A percentile compares a stretch with the other conserved stretches of the same genome.
Evolutionary conservation across 2,113 vertebrate genomes (phyloP).

Genomic region (Casuarius casuarius): DNA sequence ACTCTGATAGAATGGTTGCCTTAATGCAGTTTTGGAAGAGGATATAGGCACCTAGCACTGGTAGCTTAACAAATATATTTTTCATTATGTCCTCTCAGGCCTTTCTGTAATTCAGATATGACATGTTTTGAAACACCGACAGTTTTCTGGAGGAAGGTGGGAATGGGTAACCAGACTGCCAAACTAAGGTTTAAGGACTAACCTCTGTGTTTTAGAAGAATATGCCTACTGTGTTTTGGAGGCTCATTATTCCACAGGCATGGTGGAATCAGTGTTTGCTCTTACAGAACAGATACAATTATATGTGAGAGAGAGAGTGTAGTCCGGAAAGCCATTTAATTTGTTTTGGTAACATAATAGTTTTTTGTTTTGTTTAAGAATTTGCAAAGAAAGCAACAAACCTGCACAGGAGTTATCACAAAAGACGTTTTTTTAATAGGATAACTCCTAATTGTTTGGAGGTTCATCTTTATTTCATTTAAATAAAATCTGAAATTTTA

Average conservation of each 20-base stretch:
- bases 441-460: background rate
- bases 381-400: background rate
- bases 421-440: too few relatives aligned
- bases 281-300: background rate
- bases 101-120: background rate
- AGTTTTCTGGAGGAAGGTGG: background rate
- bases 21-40: background rate
- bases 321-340: background rate
- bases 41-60: background rate
- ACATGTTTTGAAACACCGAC: background rate
- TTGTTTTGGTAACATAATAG: background rate
- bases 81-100: background rate
- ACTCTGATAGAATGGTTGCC: background rate
- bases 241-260: background rate
- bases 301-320: background rate
- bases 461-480: background rate
- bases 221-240: background rate
- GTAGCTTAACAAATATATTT: background rate
- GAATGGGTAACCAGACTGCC: background rate
- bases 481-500: background rate
- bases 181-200: background rate
- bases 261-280: background rate
- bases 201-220: fast-evolving
- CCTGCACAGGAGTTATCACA: background rate
- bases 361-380: background rate